phyloP scores from a whole-genome alignment of 2,797 vertebrate species.

The Alfaro cultratus region DNA sequence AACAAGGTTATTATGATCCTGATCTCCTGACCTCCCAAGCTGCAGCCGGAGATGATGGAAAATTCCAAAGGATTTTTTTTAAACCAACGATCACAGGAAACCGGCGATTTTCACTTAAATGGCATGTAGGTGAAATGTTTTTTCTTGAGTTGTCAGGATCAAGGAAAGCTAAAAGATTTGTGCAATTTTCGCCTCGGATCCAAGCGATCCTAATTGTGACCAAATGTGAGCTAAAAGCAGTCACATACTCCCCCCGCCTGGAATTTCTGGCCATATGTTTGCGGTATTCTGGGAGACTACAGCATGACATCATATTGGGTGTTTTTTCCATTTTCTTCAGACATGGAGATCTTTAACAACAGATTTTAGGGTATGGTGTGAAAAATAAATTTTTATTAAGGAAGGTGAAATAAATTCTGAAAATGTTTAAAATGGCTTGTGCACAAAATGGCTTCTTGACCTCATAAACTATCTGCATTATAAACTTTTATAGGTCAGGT shows the following conservation, averaged over 20 bases:
- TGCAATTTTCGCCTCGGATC: conserved; percentile 13
- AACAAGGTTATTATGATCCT: conserved; percentile 17
- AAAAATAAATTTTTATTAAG: conserved; percentile 17
- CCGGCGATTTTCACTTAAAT: neutral
- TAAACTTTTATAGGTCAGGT: neutral
- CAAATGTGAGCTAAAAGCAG: conserved; percentile 48
- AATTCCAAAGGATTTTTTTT: conserved; percentile 33
- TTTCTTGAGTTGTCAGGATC: conserved; percentile 12
- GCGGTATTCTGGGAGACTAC: conserved; percentile 51
- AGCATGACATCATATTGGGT: conserved; percentile 57
- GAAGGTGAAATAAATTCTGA: neutral
- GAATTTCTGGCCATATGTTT: conserved; percentile 54
- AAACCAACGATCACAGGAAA: conserved; percentile 20
- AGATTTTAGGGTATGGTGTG: conserved; percentile 46
- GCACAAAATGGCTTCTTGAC: neutral
- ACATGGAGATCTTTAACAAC: conserved; percentile 53
- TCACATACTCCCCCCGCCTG: conserved; percentile 26
- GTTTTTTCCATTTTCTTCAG: conserved; percentile 52
- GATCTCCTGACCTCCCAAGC: conserved; percentile 25
- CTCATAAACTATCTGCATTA: neutral
- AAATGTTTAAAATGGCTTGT: neutral
- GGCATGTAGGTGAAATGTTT: conserved; percentile 13
- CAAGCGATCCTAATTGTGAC: conserved; percentile 34
- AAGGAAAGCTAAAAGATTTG: conserved; percentile 20
- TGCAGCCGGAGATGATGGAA: conserved; percentile 26